phyloP scores from a whole-genome alignment of 23 tunicate species.

The Halocynthia aurantium region DNA sequence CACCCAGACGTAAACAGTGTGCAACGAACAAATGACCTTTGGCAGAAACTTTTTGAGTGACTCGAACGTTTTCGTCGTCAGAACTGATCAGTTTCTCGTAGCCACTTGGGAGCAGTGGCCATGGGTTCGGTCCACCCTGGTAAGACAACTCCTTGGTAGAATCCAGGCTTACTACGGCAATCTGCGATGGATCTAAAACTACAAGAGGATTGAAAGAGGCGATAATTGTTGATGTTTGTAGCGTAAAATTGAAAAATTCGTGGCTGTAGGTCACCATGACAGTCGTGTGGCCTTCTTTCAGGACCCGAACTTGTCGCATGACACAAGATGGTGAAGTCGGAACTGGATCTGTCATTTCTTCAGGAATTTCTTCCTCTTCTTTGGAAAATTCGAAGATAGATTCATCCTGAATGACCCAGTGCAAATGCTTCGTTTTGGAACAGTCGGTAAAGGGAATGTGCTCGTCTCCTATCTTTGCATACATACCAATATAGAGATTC shows the following conservation, averaged over 20 bases:
- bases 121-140: slow-evolving; percentile 62
- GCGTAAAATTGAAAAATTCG: slow-evolving; percentile 9
- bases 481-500: slow-evolving; percentile 53
- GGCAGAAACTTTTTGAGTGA: slow-evolving; percentile 12
- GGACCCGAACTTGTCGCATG: slow-evolving; percentile 43
- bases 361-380: background rate
- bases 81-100: slow-evolving; percentile 24
- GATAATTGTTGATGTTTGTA: slow-evolving; percentile 44
- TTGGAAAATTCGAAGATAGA: slow-evolving; percentile 6
- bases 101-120: slow-evolving; percentile 71
- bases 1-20: slow-evolving; percentile 37
- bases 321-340: slow-evolving; percentile 33
- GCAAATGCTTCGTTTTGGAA: background rate
- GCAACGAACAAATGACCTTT: slow-evolving; percentile 15
- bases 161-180: slow-evolving; percentile 57
- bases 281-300: slow-evolving; percentile 70
- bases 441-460: slow-evolving; percentile 15
- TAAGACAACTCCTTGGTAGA: slow-evolving; percentile 40
- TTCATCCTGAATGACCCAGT: slow-evolving; percentile 13
- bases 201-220: slow-evolving; percentile 61
- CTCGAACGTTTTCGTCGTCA: slow-evolving; percentile 6
- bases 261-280: slow-evolving; percentile 35
- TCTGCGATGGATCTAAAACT: slow-evolving; percentile 47
- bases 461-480: slow-evolving; percentile 28
- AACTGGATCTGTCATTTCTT: background rate